phyloP scores from a whole-genome alignment of 2,888 invertebrate species.

The Odontothrips loti region DNA sequence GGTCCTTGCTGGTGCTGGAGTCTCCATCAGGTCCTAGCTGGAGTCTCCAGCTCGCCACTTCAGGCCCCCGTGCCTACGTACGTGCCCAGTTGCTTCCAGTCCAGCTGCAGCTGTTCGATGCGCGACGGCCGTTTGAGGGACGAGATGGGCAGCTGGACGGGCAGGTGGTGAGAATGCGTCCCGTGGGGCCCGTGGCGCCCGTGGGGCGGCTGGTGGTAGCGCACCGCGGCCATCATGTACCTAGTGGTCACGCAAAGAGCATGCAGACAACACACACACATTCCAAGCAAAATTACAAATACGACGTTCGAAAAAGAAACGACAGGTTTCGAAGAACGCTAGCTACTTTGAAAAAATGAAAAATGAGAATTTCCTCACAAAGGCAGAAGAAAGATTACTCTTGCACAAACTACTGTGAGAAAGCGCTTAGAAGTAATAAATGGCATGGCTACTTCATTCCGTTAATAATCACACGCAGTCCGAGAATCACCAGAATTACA shows the following conservation, averaged over 20 bases:
- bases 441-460: not conserved
- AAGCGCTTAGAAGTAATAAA: too few species aligned
- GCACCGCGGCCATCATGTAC: conserved; percentile 46
- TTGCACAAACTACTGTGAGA: too few species aligned
- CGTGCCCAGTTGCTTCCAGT: conserved; percentile 44
- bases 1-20: too few species aligned
- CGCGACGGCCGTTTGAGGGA: conserved; percentile 42
- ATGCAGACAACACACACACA: conserved; percentile 20
- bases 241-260: conserved; percentile 42
- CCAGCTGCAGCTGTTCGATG: conserved; percentile 43
- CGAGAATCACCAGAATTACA: not conserved
- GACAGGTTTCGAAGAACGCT: not conserved
- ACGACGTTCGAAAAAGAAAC: not conserved
- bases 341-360: not conserved
- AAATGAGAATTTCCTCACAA: too few species aligned
- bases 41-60: not conserved
- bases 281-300: not conserved
- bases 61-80: conserved; percentile 36
- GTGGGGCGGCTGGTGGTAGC: conserved; percentile 46
- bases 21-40: not conserved
- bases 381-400: too few species aligned
- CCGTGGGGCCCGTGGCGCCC: conserved; percentile 33
- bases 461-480: not conserved
- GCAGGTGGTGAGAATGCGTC: conserved; percentile 30
- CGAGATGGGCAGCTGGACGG: not conserved